Evolutionary conservation across 2,797 vertebrate genomes (phyloP).

Genomic region (Rallus crepitans): DNA sequence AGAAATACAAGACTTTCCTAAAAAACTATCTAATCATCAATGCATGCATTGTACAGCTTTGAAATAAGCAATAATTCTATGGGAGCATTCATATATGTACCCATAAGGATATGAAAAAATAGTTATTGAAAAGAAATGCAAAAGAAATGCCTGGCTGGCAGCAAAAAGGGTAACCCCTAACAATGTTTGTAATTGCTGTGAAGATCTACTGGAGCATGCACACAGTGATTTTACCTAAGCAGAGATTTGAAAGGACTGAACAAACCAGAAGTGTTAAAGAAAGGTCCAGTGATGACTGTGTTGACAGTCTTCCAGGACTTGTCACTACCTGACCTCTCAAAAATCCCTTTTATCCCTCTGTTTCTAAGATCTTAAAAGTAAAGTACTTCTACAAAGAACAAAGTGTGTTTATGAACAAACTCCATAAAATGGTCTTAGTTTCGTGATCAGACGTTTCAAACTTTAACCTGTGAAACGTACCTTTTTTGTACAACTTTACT

Average conservation of each 20-base stretch:
- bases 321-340: background rate
- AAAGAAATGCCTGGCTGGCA: background rate
- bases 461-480: background rate
- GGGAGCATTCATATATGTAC: background rate
- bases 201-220: background rate
- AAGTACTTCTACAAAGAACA: background rate
- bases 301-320: background rate
- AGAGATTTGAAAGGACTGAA: background rate
- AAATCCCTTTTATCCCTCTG: background rate
- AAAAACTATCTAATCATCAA: background rate
- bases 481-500: background rate
- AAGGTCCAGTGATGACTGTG: background rate
- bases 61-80: background rate
- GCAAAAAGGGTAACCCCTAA: background rate
- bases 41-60: background rate
- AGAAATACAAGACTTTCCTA: background rate
- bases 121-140: background rate
- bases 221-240: background rate
- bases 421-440: background rate
- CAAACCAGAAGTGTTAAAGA: background rate
- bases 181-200: background rate
- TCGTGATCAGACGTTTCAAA: background rate
- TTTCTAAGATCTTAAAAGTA: background rate
- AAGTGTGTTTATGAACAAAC: background rate
- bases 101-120: background rate